phyloP scores from a whole-genome alignment of 2,113 vertebrate species.

The Daphoenositta chrysoptera region DNA sequence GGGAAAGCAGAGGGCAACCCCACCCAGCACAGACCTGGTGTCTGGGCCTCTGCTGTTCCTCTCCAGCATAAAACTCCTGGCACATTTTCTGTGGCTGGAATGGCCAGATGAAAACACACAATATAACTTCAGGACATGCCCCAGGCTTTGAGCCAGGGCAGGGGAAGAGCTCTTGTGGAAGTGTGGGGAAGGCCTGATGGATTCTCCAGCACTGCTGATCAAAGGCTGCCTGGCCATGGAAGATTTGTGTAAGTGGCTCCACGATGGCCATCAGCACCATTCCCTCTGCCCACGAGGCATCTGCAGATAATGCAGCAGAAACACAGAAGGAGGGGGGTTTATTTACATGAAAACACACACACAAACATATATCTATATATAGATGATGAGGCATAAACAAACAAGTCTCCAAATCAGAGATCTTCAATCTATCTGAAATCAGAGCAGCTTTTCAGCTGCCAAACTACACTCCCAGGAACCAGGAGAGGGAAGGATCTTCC shows the following conservation, averaged over 20 bases:
- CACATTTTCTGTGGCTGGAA: background rate
- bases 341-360: background rate
- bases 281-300: background rate
- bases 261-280: accelerated
- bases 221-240: background rate
- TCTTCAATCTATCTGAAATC: background rate
- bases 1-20: background rate
- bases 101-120: background rate
- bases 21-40: background rate
- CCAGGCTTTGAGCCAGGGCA: background rate
- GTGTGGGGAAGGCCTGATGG: background rate
- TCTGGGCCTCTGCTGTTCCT: background rate
- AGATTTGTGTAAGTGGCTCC: background rate
- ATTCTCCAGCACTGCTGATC: background rate
- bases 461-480: background rate
- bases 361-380: accelerated
- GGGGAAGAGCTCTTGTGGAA: background rate
- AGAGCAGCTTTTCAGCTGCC: background rate
- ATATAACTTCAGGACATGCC: background rate
- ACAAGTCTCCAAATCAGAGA: background rate
- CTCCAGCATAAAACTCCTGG: background rate
- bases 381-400: background rate
- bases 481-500: background rate
- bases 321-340: background rate
- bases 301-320: background rate